phyloP scores from a whole-genome alignment of 2,113 vertebrate species.

The Vanacampus margaritifer region DNA sequence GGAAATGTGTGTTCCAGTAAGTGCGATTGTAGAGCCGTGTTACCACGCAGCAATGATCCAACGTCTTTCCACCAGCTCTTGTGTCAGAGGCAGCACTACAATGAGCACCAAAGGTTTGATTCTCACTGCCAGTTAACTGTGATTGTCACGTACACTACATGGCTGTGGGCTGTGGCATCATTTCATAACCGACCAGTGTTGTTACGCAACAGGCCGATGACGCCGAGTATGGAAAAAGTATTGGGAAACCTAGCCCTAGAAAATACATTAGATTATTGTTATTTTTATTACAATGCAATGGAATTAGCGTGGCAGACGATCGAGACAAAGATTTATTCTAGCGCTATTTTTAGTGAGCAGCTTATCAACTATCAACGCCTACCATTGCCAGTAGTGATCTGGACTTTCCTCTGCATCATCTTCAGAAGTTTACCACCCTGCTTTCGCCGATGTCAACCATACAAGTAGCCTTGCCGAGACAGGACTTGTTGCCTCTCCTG shows the following conservation, averaged over 20 bases:
- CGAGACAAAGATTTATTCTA: too few species aligned
- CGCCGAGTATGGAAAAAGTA: not conserved
- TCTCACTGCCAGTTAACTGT: slow-evolving; percentile 25
- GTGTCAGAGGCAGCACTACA: not conserved
- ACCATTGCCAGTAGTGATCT: too few species aligned
- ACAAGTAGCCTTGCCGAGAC: too few species aligned
- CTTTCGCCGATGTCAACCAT: too few species aligned
- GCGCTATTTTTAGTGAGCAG: not conserved
- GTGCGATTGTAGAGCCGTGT: not conserved
- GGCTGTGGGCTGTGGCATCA: slow-evolving; percentile 52
- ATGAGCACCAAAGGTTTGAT: slow-evolving; percentile 20
- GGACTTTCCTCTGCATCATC: too few species aligned
- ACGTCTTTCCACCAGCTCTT: not conserved
- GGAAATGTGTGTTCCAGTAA: not conserved
- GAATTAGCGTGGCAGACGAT: too few species aligned
- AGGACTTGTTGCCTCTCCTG: too few species aligned
- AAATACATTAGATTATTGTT: not conserved
- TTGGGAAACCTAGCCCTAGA: not conserved
- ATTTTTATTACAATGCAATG: too few species aligned
- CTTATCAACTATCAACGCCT: too few species aligned
- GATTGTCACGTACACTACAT: slow-evolving; percentile 46
- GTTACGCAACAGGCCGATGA: slow-evolving; percentile 54
- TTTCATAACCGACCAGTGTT: slow-evolving; percentile 56
- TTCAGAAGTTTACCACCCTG: too few species aligned
- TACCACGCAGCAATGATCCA: not conserved